Percentiles rank a stretch among this genome's conserved stretches.
These are phyloP conservation scores for Agriopis leucophaearia DNA, from an alignment of 2,888 invertebrate genomes.

Conservation along the genomic window DNA sequence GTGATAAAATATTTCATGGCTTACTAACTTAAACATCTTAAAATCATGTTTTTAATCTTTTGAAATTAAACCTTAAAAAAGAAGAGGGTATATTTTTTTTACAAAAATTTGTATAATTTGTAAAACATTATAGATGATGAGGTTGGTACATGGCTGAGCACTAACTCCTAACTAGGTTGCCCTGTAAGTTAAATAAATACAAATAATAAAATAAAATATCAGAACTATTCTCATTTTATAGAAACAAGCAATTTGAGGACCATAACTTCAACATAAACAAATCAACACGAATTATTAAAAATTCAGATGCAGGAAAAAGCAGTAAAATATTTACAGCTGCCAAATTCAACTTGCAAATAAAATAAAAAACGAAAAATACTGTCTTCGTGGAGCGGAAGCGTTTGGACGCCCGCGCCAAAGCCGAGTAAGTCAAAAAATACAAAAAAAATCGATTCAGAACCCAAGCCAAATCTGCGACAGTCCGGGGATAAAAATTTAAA, in stretches of 20 bases:
- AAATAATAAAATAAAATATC: too few relatives aligned
- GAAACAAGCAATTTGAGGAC: neutral
- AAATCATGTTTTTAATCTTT: too few relatives aligned
- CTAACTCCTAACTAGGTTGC: too few relatives aligned
- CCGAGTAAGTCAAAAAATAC: slow-evolving; percentile 46
- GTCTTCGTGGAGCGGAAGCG: slow-evolving; percentile 38
- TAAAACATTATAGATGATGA: too few relatives aligned
- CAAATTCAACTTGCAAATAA: slow-evolving; percentile 31
- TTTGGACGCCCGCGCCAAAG: slow-evolving; percentile 44
- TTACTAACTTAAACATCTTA: too few relatives aligned
- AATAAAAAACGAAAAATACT: slow-evolving; percentile 23
- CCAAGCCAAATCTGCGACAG: slow-evolving; percentile 47
- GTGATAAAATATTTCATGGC: too few relatives aligned
- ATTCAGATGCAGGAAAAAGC: slow-evolving; percentile 20
- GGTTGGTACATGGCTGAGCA: too few relatives aligned
- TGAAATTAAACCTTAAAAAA: too few relatives aligned
- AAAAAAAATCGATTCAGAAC: slow-evolving; percentile 43
- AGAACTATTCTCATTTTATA: neutral
- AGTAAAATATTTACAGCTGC: slow-evolving; percentile 28
- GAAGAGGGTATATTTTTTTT: too few relatives aligned
- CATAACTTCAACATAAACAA: neutral
- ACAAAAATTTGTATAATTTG: too few relatives aligned
- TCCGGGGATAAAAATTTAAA: slow-evolving; percentile 35
- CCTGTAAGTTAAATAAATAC: too few relatives aligned
- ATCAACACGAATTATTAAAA: slow-evolving; percentile 11